Base-by-base conservation (phyloP, 2,888 invertebrate genomes). In the Alitta virens region DNA sequence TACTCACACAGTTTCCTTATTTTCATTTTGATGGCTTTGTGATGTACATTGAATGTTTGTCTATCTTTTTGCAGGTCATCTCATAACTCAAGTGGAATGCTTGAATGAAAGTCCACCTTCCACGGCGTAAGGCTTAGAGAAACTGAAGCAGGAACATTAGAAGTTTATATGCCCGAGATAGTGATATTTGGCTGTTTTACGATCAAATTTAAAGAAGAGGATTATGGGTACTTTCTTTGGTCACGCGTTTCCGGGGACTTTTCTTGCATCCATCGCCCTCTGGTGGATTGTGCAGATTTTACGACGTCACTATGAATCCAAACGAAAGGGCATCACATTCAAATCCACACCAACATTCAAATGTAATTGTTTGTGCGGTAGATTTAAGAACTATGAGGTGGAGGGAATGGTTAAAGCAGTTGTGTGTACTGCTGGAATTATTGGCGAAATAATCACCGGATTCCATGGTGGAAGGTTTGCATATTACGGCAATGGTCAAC, bases 201-300 rank as follows among this genome's bases (percentile, higher is more conserved):
- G n/a, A n/a, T n/a, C n/a, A n/a, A n/a, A n/a, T n/a, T n/a, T n/a
- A 33, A 33, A 33, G 33, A 46, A 46, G 21, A 46, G 21, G 18
- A 23, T 43, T n/a, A 84, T 84, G 83, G 83, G 83, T 7, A 77
- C 72, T 21, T 82, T 84, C 68, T 64, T 77, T 54, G 84, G 84
- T 24, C 84, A 85, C 69, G 75, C 81, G 18, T 72, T 84, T 1
- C 84, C 84, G 1, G 84, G 84, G 21, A 75, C 80, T 3, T 83
- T 80, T 63, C 78, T 82, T 68, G 67, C 79, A 9, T 33, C 76
- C 0, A 76, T 78, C 67, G 70, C 73, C 2, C 21, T 80, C 21
- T 79, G 78, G 78, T 79, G 76, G 75, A 71, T 72, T 1, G 51
- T 77, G 1, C 70, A 72, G 54, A 71, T 74, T 46, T 76, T 76